phyloP scores from a whole-genome alignment of 2,888 invertebrate species.

The Leptopterna dolabrata region DNA sequence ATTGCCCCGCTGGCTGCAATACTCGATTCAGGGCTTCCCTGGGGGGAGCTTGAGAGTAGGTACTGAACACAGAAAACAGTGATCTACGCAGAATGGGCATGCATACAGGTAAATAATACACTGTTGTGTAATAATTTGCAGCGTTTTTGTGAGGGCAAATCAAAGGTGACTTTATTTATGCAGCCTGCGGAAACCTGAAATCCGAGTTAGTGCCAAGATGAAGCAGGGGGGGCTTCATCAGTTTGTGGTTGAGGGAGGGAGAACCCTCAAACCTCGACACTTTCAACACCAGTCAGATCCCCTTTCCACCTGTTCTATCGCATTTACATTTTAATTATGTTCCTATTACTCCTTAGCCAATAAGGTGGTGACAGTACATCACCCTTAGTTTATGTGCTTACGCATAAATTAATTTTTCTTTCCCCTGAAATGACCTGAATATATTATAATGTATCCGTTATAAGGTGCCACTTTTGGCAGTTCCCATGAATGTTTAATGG shows the following conservation, averaged over 20 bases:
- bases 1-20: too few relatives aligned
- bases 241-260: neutral
- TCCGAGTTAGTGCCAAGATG: too few relatives aligned
- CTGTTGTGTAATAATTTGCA: too few relatives aligned
- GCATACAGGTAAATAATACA: too few relatives aligned
- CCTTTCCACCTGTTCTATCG: neutral
- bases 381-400: constrained; percentile 38
- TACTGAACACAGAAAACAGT: too few relatives aligned
- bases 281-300: neutral
- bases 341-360: constrained; percentile 42
- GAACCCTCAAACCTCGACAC: neutral
- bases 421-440: constrained; percentile 18
- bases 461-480: constrained; percentile 39
- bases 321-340: constrained; percentile 48
- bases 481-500: constrained; percentile 38
- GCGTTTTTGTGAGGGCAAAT: too few relatives aligned
- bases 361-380: constrained; percentile 48
- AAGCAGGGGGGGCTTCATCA: too few relatives aligned
- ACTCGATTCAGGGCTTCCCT: too few relatives aligned
- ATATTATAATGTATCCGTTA: constrained; percentile 33
- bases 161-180: too few relatives aligned
- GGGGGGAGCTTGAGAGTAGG: too few relatives aligned
- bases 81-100: too few relatives aligned
- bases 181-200: too few relatives aligned
- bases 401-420: constrained; percentile 48